Base-by-base conservation (phyloP, 1,140 invertebrate species). In the Stenopsyche tienmushanensis region DNA sequence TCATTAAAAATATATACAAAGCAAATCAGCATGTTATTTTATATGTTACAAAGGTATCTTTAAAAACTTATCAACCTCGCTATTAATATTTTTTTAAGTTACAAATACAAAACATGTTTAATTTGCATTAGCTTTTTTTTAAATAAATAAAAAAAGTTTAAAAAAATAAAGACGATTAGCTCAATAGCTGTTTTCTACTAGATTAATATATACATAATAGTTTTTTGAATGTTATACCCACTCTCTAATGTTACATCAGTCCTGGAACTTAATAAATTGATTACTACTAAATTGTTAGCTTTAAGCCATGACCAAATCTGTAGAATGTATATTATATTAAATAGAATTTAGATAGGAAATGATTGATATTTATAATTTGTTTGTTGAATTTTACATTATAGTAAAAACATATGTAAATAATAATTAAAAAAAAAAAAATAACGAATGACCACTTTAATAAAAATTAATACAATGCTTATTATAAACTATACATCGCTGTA, bases 291-390 rank as follows among this genome's bases (percentile, higher is more conserved):
- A 67, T 59, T 53, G 18, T 60, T 68, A 68, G 67, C 15, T 50
- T 15, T 70, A 70, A 70, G 64, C 60, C 64, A 70, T 66, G 68
- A 70, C 68, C 68, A 70, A 70, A 64, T 63, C 62, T 58, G 62
- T 70, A 70, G 64, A 62, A 65, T 47, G 41, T 66, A 69, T 64
- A 64, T 3, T 50, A 20, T 50, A 50, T 18, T 18, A 20, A 23
- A 18, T 50, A 50, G 3, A 50, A 3, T n/a, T 54, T 24, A 24
- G 24, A 54, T 5, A 54, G 23, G 52, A 54, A 54, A 20, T 54
- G 57, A 69, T 41, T 60, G 21, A 47, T 62, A 60, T 69, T 64
- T 49, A 62, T n/a, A n/a, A n/a, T 58, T 57, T 65, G 39, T 62
- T 65, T 69, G 50, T 65, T 69, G 67, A 65, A 62, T 54, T 65